Percentiles rank a stretch among this genome's conserved stretches.
Conservation (phyloP, 2,888 invertebrate genomes). For the Acanthacorydalis orientalis region DNA sequence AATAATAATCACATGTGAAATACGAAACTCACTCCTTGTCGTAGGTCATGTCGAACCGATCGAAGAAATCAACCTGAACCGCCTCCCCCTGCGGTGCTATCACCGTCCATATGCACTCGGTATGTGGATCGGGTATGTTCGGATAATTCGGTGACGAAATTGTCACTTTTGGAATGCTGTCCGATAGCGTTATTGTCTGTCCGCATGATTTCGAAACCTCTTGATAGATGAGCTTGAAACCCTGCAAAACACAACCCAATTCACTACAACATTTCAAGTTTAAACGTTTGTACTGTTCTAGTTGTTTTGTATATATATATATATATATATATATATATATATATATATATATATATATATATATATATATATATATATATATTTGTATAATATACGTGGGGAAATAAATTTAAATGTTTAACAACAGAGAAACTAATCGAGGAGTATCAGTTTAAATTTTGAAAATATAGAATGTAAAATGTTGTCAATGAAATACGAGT, state of each 20-base stretch:
- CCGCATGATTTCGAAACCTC: constrained; percentile 55
- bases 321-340: too few relatives aligned
- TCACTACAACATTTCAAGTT: not conserved
- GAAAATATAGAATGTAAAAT: too few relatives aligned
- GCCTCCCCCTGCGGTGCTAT: constrained; percentile 55
- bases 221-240: constrained; percentile 24
- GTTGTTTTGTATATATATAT: too few relatives aligned
- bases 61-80: constrained; percentile 58
- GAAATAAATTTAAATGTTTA: too few relatives aligned
- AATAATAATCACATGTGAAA: too few relatives aligned
- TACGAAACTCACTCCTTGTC: constrained; percentile 22
- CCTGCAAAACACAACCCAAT: not conserved
- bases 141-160: constrained; percentile 74
- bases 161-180: constrained; percentile 28
- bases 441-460: too few relatives aligned
- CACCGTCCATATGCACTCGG: constrained; percentile 71
- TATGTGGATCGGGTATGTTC: constrained; percentile 54
- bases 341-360: too few relatives aligned
- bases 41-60: constrained; percentile 48
- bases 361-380: too few relatives aligned
- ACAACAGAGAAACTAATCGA: too few relatives aligned
- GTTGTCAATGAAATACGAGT: too few relatives aligned
- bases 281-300: too few relatives aligned
- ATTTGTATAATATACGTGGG: too few relatives aligned
- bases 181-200: constrained; percentile 37